Conservation (phyloP, 1,140 invertebrate genomes). For the Bombus difficillimus region DNA sequence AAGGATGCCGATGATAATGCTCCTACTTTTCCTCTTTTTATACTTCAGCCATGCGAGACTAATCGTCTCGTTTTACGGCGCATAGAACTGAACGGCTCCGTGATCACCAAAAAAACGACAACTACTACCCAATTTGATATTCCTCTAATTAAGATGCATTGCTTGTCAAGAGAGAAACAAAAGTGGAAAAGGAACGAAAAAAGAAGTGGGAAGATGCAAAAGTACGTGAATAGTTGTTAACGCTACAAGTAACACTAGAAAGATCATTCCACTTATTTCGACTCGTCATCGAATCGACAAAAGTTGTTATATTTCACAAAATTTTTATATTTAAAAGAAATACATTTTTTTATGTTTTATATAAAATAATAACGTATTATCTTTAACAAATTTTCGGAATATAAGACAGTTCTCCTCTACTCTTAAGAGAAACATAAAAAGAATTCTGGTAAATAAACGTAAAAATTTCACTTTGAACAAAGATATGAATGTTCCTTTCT, state of each 20-base stretch:
- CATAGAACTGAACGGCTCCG: conserved; percentile 18
- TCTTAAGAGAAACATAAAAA: background rate
- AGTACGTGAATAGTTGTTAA: background rate
- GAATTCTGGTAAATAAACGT: background rate
- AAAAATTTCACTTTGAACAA: background rate
- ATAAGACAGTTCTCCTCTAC: background rate
- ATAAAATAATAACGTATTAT: no score
- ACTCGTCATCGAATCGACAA: background rate
- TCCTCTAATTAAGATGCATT: background rate
- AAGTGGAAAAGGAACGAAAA: no score
- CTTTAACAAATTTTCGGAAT: background rate
- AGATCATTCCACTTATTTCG: background rate
- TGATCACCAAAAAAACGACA: background rate
- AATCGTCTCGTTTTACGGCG: conserved; percentile 40
- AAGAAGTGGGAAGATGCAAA: background rate
- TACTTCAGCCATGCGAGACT: conserved; percentile 24
- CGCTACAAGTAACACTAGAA: background rate
- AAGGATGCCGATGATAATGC: background rate
- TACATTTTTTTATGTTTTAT: no score
- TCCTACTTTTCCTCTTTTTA: conserved; percentile 7
- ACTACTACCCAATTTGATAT: conserved; percentile 8
- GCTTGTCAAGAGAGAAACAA: background rate
- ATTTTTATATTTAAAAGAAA: background rate
- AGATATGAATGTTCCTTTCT: background rate
- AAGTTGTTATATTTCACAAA: background rate